Percentiles rank a stretch among this genome's conserved stretches.
Evolutionary conservation across 1,140 invertebrate species (phyloP).

Genomic region (Tetranychus urticae): DNA sequence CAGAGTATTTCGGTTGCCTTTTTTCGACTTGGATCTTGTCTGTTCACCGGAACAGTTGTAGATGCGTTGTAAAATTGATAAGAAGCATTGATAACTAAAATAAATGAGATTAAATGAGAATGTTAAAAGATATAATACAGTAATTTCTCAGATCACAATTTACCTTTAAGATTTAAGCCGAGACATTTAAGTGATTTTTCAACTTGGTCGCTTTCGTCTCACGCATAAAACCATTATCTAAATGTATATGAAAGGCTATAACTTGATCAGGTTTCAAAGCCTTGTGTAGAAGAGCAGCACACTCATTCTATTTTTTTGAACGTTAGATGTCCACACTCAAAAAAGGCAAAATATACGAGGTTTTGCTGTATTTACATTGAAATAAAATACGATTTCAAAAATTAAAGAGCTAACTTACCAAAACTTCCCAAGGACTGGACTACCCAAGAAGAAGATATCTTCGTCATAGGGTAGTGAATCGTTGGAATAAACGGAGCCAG

Average conservation of each 20-base stretch:
- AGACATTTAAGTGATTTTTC: slow-evolving; percentile 57
- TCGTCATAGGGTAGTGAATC: slow-evolving; percentile 70
- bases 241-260: slow-evolving; percentile 85
- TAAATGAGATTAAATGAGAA: slow-evolving; percentile 1
- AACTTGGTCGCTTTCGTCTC: slow-evolving; percentile 71
- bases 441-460: slow-evolving; percentile 76
- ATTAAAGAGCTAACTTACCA: no score
- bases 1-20: slow-evolving; percentile 65
- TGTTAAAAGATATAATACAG: not conserved
- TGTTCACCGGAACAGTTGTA: slow-evolving; percentile 42
- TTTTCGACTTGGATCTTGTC: slow-evolving; percentile 28
- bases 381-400: no score
- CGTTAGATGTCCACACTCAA: no score
- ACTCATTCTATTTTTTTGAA: no score
- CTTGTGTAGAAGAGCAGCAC: slow-evolving; percentile 73
- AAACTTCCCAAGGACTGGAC: slow-evolving; percentile 95
- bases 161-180: slow-evolving; percentile 56
- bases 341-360: no score
- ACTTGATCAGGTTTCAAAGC: slow-evolving; percentile 70
- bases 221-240: slow-evolving; percentile 97
- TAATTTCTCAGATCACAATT: not conserved
- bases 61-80: slow-evolving; percentile 36
- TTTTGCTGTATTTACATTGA: no score
- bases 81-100: slow-evolving; percentile 24
- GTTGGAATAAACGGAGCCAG: slow-evolving; percentile 83